phyloP scores from a whole-genome alignment of 2,888 invertebrate species.

The Ametastegia equiseti region DNA sequence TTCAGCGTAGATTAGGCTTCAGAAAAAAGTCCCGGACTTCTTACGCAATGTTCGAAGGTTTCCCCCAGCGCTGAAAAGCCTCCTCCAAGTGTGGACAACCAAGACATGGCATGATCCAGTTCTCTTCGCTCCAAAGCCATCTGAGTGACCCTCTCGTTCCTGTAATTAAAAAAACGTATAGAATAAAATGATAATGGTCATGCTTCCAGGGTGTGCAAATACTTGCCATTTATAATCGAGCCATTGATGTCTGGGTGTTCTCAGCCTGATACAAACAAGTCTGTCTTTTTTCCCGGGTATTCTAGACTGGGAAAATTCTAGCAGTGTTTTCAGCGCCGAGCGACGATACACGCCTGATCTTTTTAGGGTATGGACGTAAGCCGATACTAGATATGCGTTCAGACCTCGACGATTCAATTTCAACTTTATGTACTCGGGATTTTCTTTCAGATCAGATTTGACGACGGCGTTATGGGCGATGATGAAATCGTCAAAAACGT shows the following conservation, averaged over 20 bases:
- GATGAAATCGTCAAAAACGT: conserved; percentile 64
- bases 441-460: neutral
- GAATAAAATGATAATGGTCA: conserved; percentile 2
- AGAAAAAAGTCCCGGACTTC: conserved; percentile 63
- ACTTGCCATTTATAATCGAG: conserved; percentile 85
- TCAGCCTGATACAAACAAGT: conserved; percentile 76
- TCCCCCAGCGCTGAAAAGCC: conserved; percentile 98
- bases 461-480: conserved; percentile 51
- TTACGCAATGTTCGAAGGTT: conserved; percentile 87
- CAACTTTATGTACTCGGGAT: conserved; percentile 42
- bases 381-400: conserved; percentile 66
- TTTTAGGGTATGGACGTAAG: conserved; percentile 60
- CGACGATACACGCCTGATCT: conserved; percentile 62
- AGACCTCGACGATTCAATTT: conserved; percentile 62
- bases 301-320: conserved; percentile 42
- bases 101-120: conserved; percentile 91
- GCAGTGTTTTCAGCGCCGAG: conserved; percentile 58
- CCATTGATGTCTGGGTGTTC: conserved; percentile 80
- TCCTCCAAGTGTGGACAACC: conserved; percentile 97
- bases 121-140: conserved; percentile 83
- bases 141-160: conserved; percentile 77
- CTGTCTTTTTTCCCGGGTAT: neutral
- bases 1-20: neutral
- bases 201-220: neutral
- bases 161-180: conserved; percentile 62